A percentile compares a stretch with the other conserved stretches of the same genome.
Evolutionary conservation across 2,888 invertebrate genomes (phyloP).

Genomic region (Acutogordius australiensis): DNA sequence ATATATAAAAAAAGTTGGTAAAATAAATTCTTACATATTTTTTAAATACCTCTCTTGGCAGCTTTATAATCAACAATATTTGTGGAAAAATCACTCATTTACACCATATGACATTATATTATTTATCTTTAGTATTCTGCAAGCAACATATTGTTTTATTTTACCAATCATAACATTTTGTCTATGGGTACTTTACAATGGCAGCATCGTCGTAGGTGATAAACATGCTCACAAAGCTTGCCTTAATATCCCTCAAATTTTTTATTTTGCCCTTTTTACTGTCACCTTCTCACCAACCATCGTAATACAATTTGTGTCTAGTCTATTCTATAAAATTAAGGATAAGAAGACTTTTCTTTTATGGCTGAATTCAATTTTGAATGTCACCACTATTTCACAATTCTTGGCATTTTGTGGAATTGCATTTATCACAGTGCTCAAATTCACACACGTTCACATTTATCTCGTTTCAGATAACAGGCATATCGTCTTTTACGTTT

Average conservation of each 20-base stretch:
- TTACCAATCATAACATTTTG: slow-evolving; percentile 29
- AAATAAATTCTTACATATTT: no score
- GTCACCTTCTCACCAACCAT: slow-evolving; percentile 16
- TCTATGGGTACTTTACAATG: slow-evolving; percentile 34
- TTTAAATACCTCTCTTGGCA: no score
- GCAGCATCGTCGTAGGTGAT: slow-evolving; percentile 66
- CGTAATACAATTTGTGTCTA: slow-evolving; percentile 14
- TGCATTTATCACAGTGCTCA: slow-evolving; percentile 29
- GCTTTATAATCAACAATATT: no score
- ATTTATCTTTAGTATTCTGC: no score
- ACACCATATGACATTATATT: no score
- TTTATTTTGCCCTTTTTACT: slow-evolving; percentile 23
- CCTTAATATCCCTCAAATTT: slow-evolving; percentile 52
- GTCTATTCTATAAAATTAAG: neutral
- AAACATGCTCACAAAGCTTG: slow-evolving; percentile 49
- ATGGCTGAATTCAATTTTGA: neutral
- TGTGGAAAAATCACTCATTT: no score
- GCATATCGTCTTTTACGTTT: slow-evolving; percentile 75
- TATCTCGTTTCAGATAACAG: slow-evolving; percentile 81
- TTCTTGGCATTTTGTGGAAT: neutral
- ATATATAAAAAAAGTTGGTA: no score
- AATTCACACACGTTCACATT: slow-evolving; percentile 48
- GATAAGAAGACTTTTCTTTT: neutral
- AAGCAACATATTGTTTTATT: no score
- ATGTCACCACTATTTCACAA: neutral